phyloP scores from a whole-genome alignment of 1,140 invertebrate genomes.

The Oryctes rhinoceros region DNA sequence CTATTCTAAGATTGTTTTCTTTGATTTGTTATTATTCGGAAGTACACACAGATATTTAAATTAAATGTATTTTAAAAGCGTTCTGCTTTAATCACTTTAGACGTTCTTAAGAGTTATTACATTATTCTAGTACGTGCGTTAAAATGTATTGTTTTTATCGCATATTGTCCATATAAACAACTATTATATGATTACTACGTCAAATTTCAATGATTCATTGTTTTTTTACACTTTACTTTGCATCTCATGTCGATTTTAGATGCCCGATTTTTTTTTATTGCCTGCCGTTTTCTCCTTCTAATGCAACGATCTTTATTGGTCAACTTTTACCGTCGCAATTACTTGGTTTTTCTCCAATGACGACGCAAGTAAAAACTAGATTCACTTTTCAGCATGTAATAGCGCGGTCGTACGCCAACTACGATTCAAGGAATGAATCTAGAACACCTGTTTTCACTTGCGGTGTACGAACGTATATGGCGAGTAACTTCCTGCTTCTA shows the following conservation, averaged over 20 bases:
- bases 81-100: too few relatives aligned
- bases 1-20: too few relatives aligned
- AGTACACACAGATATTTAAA: too few relatives aligned
- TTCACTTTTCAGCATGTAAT: background rate
- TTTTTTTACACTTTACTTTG: background rate
- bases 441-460: constrained; percentile 37
- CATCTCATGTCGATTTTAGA: background rate
- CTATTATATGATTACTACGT: background rate
- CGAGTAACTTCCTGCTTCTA: constrained; percentile 14
- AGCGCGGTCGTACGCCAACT: background rate
- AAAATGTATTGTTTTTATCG: background rate
- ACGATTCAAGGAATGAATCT: background rate
- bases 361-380: too few relatives aligned
- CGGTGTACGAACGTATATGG: background rate
- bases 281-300: background rate
- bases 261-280: background rate
- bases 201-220: background rate
- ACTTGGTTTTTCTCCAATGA: constrained; percentile 10
- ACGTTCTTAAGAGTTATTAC: too few relatives aligned
- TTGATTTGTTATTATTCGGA: too few relatives aligned
- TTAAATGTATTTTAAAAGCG: too few relatives aligned
- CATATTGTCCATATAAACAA: background rate
- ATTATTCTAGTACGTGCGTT: too few relatives aligned
- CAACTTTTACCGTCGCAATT: constrained; percentile 22
- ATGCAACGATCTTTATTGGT: background rate